phyloP scores from a whole-genome alignment of 2,113 vertebrate genomes.

The Eulemur rufifrons region DNA sequence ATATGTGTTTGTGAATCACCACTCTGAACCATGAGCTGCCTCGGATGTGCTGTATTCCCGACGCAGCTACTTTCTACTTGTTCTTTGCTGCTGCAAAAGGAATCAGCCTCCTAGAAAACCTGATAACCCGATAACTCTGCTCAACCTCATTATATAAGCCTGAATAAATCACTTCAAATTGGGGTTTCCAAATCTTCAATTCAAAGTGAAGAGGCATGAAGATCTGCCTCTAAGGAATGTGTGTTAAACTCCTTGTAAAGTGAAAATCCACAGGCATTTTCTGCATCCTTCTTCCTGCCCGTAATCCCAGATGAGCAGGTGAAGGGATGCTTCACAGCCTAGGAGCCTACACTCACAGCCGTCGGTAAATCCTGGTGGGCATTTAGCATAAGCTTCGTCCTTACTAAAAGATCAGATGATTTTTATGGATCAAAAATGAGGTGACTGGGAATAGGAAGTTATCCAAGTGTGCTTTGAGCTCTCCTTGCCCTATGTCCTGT shows the following conservation, averaged over 20 bases:
- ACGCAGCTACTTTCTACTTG: background rate
- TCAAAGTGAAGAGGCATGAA: background rate
- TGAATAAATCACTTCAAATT: background rate
- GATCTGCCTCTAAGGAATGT: background rate
- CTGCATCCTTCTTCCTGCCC: background rate
- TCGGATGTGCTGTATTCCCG: accelerated
- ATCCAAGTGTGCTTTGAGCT: background rate
- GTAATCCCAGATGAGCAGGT: background rate
- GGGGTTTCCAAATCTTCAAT: background rate
- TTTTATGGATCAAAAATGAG: background rate
- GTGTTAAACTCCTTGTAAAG: background rate
- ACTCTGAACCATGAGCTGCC: background rate
- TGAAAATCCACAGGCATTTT: background rate
- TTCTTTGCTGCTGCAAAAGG: background rate
- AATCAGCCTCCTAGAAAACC: background rate
- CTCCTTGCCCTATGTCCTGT: background rate
- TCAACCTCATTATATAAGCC: background rate
- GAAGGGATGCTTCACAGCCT: background rate
- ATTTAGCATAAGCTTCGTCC: background rate
- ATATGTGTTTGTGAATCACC: accelerated
- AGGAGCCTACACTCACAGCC: background rate
- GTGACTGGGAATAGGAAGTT: background rate
- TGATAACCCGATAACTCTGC: background rate
- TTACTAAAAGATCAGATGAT: background rate
- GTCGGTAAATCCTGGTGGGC: background rate